Base-by-base conservation (phyloP, 2,797 vertebrate species). In the Oryzias sinensis region DNA sequence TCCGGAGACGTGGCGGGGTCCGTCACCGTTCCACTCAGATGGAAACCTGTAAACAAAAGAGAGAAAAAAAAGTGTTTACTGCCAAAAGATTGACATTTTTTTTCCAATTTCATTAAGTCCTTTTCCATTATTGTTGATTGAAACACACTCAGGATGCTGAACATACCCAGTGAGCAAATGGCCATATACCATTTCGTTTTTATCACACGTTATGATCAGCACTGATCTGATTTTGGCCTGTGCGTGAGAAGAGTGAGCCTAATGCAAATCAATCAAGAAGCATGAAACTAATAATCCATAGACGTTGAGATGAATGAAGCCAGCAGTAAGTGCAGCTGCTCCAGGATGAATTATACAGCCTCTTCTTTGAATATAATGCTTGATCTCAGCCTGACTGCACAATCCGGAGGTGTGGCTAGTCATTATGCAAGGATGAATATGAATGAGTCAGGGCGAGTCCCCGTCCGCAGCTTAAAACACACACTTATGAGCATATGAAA, bases 11-110 rank as follows among this genome's bases (percentile, higher is more conserved):
- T 92, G 83, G 96, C 95, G 53, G 96, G 97, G 78, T 99, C 97
- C 13, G 94, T 97, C 76, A 98, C 97, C 14, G 97, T 99, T 90
- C 97, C 97, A 24, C 97, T 99, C 81, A 99, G 91, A 74, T 99
- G 97, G 87, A 98, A 98, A 83, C 97, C 97, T 98, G 83, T 0
- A 43, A 29, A 16, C 49, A 7, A 0, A 16, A 52, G 27, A 40
- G 37, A 37, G 6, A 46, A 16, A 49, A 25, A 5, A 24, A 25
- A 8, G 16, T 15, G 13, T 11, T 37, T 11, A 37, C 9, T 9
- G 43, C n/a, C 43, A 3, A 16, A 44, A 44, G 5, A 44, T 17
- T n/a, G 43, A 22, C 20, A 22, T 22, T 22, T 22, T 22, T 2
- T 22, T 22, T 22, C 20, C 7, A 1, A 37, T 37, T 37, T 46